Evolutionary conservation across 1,140 invertebrate genomes (phyloP).

Genomic region (Drosophila pectinifera): DNA sequence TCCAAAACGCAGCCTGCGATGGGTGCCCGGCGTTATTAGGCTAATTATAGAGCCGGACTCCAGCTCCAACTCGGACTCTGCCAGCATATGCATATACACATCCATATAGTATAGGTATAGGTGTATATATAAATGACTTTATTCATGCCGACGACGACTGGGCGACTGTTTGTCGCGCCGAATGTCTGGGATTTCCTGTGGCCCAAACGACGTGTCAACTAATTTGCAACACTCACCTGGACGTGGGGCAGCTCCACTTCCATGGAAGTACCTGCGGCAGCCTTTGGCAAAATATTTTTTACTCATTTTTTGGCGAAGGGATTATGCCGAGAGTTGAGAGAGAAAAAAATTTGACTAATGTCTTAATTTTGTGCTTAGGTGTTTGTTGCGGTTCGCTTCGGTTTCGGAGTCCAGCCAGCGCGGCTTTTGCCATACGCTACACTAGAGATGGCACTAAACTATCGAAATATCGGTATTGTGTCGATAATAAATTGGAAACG

Average conservation of each 20-base stretch:
- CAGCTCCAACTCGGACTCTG: conserved; percentile 56
- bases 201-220: conserved; percentile 76
- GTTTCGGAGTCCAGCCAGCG: conserved; percentile 20
- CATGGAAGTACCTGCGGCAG: conserved; percentile 78
- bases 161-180: conserved; percentile 71
- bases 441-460: conserved; percentile 1
- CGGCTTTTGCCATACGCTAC: conserved; percentile 33
- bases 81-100: conserved; percentile 41
- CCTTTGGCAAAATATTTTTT: conserved; percentile 42
- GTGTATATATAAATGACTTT: conserved; percentile 73
- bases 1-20: conserved; percentile 32
- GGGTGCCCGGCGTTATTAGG: conserved; percentile 71
- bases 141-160: conserved; percentile 69
- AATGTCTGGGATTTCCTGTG: conserved; percentile 56
- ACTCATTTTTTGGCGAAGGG: conserved; percentile 52
- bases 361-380: conserved; percentile 80
- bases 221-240: conserved; percentile 79
- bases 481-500: neutral
- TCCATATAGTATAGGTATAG: conserved; percentile 15
- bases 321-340: conserved; percentile 52
- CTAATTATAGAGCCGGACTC: conserved; percentile 75
- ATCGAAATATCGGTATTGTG: neutral
- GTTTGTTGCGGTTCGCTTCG: conserved; percentile 61
- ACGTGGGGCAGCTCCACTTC: conserved; percentile 61
- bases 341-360: conserved; percentile 74